phyloP scores from a whole-genome alignment of 2,888 invertebrate genomes.

The Strigamia maritima region DNA sequence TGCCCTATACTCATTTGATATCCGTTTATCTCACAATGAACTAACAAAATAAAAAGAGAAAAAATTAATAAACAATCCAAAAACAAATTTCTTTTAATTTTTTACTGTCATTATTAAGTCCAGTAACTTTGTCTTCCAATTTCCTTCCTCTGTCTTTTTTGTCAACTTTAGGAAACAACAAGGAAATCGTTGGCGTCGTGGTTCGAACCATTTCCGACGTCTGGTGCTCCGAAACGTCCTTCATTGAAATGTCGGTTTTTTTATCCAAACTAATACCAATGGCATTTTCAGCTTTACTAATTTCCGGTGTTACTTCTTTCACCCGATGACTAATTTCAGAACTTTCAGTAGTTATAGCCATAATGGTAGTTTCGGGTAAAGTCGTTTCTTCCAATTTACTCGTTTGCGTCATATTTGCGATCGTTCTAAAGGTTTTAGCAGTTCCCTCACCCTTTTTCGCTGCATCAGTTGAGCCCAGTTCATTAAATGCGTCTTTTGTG shows the following conservation, averaged over 20 bases:
- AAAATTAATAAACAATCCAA: background rate
- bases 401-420: background rate
- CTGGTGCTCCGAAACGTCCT: background rate
- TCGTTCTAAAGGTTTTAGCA: background rate
- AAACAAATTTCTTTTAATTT: background rate
- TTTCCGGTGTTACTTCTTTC: background rate
- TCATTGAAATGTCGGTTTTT: background rate
- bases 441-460: constrained; percentile 12
- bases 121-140: constrained; percentile 26
- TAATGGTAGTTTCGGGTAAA: background rate
- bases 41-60: background rate
- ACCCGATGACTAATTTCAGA: background rate
- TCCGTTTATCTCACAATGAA: constrained; percentile 13
- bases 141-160: constrained; percentile 27
- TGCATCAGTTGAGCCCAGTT: constrained; percentile 1
- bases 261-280: background rate
- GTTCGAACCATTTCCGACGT: background rate
- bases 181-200: background rate
- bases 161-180: constrained; percentile 1
- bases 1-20: background rate
- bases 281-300: constrained; percentile 6
- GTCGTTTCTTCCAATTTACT: constrained; percentile 1
- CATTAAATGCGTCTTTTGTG: constrained; percentile 8
- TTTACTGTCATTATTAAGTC: constrained; percentile 33
- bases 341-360: background rate